Percentiles rank a stretch among this genome's conserved stretches.
Conservation (phyloP, 2,113 vertebrate species). For the Suncus etruscus region DNA sequence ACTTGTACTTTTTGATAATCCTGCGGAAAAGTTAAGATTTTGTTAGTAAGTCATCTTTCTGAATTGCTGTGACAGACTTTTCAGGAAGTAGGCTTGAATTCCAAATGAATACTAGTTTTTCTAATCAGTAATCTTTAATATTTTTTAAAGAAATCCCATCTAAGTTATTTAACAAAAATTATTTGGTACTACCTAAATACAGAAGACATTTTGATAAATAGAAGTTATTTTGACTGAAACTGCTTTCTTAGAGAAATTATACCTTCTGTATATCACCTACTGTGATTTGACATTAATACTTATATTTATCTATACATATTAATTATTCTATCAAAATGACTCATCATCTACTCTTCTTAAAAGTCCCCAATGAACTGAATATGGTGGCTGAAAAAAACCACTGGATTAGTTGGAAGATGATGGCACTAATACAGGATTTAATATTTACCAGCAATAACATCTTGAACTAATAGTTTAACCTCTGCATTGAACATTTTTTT, state of each 20-base stretch:
- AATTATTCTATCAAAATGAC: neutral
- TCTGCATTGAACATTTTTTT: conserved; percentile 16
- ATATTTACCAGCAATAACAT: neutral
- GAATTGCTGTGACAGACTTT: conserved; percentile 67
- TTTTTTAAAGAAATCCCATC: conserved; percentile 68
- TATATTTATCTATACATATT: too few relatives aligned
- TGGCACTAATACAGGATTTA: neutral
- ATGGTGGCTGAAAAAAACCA: neutral
- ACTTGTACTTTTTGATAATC: conserved; percentile 79
- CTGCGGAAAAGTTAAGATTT: conserved; percentile 79
- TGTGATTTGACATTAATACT: conserved; percentile 32
- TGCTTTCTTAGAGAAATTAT: conserved; percentile 68
- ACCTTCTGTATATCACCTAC: neutral
- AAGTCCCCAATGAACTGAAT: neutral
- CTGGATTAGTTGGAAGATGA: neutral
- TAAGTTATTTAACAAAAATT: conserved; percentile 52
- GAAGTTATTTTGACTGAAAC: conserved; percentile 23
- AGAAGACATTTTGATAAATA: conserved; percentile 63
- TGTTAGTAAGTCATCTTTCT: conserved; percentile 67
- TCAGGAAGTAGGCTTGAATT: conserved; percentile 55
- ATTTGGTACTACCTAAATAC: conserved; percentile 54
- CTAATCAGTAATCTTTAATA: conserved; percentile 51
- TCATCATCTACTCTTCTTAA: neutral
- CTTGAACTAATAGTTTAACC: conserved; percentile 22
- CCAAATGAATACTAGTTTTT: conserved; percentile 36